Conservation (phyloP, 2,113 vertebrate genomes). For the Phyllostomus discolor region DNA sequence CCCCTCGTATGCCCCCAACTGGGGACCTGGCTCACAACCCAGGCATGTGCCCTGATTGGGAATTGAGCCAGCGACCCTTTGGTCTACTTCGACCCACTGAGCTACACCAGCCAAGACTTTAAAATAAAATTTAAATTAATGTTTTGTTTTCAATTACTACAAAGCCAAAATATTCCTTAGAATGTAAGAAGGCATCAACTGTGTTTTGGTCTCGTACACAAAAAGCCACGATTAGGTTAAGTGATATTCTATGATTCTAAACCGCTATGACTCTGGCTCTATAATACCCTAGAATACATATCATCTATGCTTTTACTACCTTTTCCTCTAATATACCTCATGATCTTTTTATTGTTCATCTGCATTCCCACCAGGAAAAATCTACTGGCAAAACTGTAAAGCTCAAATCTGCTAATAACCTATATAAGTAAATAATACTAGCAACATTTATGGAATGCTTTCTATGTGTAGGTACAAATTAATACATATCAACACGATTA, state of each 20-base stretch:
- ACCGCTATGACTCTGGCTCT: neutral
- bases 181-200: neutral
- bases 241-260: neutral
- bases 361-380: neutral
- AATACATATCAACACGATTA: neutral
- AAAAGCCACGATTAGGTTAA: neutral
- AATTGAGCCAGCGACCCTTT: too few species aligned
- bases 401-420: neutral
- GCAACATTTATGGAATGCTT: neutral
- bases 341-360: neutral
- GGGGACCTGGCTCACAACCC: too few species aligned
- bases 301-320: neutral
- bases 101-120: too few species aligned
- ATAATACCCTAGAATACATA: neutral
- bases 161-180: neutral
- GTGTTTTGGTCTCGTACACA: neutral
- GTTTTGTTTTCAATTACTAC: slow-evolving; percentile 2
- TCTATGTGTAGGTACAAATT: neutral
- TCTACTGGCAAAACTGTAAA: neutral
- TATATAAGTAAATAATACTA: neutral
- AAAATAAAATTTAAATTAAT: neutral
- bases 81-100: too few species aligned
- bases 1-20: too few species aligned
- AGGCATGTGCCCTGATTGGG: too few species aligned
- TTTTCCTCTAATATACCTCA: neutral